phyloP scores from a whole-genome alignment of 2,888 invertebrate species.

The Ophioninae sp. region DNA sequence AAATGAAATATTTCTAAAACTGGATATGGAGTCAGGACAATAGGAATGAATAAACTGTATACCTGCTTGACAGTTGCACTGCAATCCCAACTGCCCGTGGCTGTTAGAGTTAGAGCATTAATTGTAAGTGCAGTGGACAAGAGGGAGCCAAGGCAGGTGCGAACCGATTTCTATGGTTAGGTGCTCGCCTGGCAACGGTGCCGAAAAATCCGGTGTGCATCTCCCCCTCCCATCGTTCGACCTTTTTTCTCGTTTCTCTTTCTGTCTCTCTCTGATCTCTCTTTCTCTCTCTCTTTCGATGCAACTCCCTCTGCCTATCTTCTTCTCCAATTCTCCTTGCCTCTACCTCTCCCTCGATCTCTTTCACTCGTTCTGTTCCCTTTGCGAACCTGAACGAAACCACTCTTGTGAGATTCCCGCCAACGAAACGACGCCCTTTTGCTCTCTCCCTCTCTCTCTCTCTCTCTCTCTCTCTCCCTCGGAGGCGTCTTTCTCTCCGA shows the following conservation, averaged over 20 bases:
- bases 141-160: slow-evolving; percentile 67
- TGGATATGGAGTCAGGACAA: no score
- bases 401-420: slow-evolving; percentile 29
- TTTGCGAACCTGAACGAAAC: slow-evolving; percentile 34
- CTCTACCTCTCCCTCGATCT: background rate
- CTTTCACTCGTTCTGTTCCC: slow-evolving; percentile 33
- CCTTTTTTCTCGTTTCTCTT: slow-evolving; percentile 8
- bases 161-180: slow-evolving; percentile 69
- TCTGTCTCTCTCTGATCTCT: slow-evolving; percentile 6
- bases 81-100: no score
- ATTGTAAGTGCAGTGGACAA: slow-evolving; percentile 7
- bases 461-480: background rate
- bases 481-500: background rate
- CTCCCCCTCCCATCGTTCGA: slow-evolving; percentile 16
- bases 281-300: background rate
- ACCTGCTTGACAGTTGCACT: no score
- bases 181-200: slow-evolving; percentile 65
- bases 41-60: no score
- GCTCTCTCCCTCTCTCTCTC: slow-evolving; percentile 28
- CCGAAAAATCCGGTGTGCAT: slow-evolving; percentile 56
- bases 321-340: slow-evolving; percentile 34
- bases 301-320: slow-evolving; percentile 1
- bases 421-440: slow-evolving; percentile 44
- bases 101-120: no score
- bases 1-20: no score